A percentile compares a stretch with the other conserved stretches of the same genome.
Conservation (phyloP, 92 coral and sea anemone species). For the Chrysogorgia sp. region DNA sequence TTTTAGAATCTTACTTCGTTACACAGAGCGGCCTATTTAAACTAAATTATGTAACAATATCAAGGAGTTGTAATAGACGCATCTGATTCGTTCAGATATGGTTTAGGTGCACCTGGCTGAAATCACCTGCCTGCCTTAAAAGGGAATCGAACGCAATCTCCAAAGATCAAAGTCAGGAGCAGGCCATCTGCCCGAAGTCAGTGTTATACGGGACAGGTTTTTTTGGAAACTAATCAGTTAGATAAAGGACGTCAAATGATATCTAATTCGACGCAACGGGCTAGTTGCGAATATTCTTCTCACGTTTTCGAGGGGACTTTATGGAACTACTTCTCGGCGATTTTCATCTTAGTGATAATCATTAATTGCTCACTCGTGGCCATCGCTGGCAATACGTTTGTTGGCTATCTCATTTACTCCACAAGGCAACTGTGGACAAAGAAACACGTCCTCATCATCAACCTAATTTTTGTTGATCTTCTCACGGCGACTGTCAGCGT, state of each 20-base stretch:
- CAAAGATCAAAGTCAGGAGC: no score
- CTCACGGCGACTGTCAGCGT: background rate
- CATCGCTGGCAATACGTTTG: background rate
- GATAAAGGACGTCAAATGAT: background rate
- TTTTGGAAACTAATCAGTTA: background rate
- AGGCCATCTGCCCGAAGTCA: no score
- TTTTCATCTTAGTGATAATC: background rate
- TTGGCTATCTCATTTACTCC: conserved; percentile 7
- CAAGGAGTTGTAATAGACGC: no score
- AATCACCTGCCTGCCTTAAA: no score
- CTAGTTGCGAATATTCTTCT: background rate
- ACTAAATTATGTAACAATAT: no score
- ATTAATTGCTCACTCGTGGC: conserved; percentile 11
- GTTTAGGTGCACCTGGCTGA: no score
- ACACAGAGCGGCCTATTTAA: no score
- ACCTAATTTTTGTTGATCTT: background rate
- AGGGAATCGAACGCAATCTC: no score
- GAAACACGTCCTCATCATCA: background rate
- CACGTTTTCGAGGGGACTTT: background rate
- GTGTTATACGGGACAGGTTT: no score
- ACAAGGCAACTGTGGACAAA: conserved; percentile 15
- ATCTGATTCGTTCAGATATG: no score
- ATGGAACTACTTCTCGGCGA: background rate
- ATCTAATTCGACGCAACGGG: background rate
- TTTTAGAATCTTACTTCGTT: no score